Evolutionary conservation across 2,888 invertebrate genomes (phyloP).

Genomic region (Nudaria mundana): DNA sequence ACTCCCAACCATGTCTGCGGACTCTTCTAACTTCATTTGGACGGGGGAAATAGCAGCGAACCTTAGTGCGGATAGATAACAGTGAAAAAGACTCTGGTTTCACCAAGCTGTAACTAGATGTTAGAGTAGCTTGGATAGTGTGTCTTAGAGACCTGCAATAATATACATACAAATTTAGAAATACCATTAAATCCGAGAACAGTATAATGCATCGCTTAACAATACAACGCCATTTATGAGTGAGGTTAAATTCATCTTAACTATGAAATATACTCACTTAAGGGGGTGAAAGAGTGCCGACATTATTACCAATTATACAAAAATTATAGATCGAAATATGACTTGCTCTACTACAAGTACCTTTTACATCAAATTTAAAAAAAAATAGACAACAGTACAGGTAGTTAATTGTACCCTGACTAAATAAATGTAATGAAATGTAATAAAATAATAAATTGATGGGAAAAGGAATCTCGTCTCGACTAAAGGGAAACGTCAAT

Average conservation of each 20-base stretch:
- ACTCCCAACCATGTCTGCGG: conserved; percentile 85
- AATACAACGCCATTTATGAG: no score
- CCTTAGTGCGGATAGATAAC: conserved; percentile 65
- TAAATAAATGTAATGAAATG: no score
- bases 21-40: conserved; percentile 87
- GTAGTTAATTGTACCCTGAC: no score
- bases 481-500: no score
- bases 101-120: conserved; percentile 44
- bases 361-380: no score
- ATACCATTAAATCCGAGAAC: not conserved
- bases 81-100: conserved; percentile 54
- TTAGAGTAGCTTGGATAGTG: conserved; percentile 43
- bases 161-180: no score
- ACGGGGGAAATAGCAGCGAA: conserved; percentile 87
- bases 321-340: no score
- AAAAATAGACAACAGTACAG: no score
- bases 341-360: no score
- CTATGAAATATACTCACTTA: conserved; percentile 37
- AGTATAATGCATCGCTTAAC: not conserved
- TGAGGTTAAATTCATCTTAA: not conserved
- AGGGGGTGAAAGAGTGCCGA: conserved; percentile 56
- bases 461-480: no score
- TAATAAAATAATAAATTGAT: no score
- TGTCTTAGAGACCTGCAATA: conserved; percentile 55
- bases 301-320: conserved; percentile 30